Percentiles rank a stretch among this genome's conserved stretches.
These are phyloP conservation scores for Magallana nippona DNA, from an alignment of 2,888 invertebrate genomes.

Conservation along the genomic window DNA sequence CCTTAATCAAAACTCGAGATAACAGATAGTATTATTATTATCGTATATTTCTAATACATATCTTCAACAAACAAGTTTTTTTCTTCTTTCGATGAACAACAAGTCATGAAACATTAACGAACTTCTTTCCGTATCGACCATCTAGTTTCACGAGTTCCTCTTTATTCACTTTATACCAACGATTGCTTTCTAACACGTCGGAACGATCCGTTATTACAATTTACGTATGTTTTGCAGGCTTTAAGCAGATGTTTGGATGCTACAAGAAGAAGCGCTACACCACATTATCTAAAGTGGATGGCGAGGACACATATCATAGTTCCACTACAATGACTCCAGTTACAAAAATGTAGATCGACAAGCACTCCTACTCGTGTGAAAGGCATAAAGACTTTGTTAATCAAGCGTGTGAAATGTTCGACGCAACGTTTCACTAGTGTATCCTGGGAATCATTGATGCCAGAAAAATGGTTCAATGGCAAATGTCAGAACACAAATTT, in stretches of 20 bases:
- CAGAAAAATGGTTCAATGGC: no score
- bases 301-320: constrained; percentile 45
- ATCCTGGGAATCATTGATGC: no score
- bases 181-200: not conserved
- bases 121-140: not conserved
- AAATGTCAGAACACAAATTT: no score
- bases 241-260: constrained; percentile 51
- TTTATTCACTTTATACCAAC: no score
- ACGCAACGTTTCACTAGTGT: no score
- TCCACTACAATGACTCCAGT: constrained; percentile 40
- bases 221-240: constrained; percentile 43
- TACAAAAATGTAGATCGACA: constrained; percentile 29
- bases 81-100: not conserved
- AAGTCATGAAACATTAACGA: constrained; percentile 8
- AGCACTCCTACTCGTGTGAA: not conserved
- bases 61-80: not conserved
- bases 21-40: no score
- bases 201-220: not conserved
- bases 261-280: constrained; percentile 51
- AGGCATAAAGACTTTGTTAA: not conserved
- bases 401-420: no score
- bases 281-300: constrained; percentile 44
- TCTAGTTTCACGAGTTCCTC: no score
- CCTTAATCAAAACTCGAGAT: no score
- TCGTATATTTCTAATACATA: no score